Base-by-base conservation (phyloP, 2,113 vertebrate genomes). In the Megaleporinus macrocephalus region DNA sequence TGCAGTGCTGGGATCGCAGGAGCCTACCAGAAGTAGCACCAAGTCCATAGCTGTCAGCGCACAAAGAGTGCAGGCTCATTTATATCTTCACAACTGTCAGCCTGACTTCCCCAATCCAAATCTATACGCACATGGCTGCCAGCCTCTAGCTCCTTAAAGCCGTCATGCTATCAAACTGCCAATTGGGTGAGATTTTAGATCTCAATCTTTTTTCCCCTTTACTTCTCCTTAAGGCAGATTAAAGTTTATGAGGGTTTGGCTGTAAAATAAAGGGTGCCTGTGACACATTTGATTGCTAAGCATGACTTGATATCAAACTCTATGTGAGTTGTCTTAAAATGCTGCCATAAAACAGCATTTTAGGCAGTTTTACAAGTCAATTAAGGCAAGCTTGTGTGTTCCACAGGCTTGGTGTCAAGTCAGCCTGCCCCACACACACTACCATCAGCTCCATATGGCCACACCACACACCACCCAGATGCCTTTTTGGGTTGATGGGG, bases 361-460 rank as follows among this genome's bases (percentile, higher is more conserved):
- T 87, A 90, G 86, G 88, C 86, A 78, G 69, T 91, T 93, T 93
- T 93, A 93, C 83, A 88, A 93, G 93, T 90, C 91, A 93, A 91
- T 93, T 94, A 94, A 92, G 88, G 84, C 88, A 81, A 76, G 71
- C 72, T 73, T 89, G 87, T 90, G 85, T 85, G 80, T 88, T 86
- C 87, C 81, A 76, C 59, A 85, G 30, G 86, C 74, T 80, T 85
- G 74, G 85, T 89, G 89, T 92, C 91, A 91, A 89, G 90, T 92
- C 86, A 86, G 84, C 73, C 85, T 88, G 84, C 77, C 81, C 87
- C 83, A 89, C 82, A 85, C 66, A 76, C 57, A 76, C 66, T 66
- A 71, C 71, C 79, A 59, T 80, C 83, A 82, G 84, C 83, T 87
- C 90, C 93, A 91, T 91, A 91, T 90, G 90, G 88, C 79, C 88